phyloP scores from a whole-genome alignment of 2,888 invertebrate genomes.

The Carcina quercana region DNA sequence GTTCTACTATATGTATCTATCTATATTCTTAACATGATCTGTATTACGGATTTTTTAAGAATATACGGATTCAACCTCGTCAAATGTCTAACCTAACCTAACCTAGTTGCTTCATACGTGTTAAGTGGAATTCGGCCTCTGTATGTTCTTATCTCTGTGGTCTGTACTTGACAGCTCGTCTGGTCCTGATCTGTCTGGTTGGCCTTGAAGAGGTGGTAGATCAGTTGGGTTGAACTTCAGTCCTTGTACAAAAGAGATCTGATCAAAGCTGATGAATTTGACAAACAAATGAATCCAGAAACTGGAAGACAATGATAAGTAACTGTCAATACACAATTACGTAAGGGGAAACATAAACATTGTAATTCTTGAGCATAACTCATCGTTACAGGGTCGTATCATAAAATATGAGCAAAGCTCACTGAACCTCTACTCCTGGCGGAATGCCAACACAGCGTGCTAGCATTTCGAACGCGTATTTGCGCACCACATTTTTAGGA shows the following conservation, averaged over 20 bases:
- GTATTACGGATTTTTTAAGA: too few relatives aligned
- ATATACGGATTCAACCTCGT: too few relatives aligned
- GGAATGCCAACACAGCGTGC: slow-evolving; percentile 17
- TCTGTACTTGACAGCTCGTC: background rate
- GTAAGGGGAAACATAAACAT: slow-evolving; percentile 20
- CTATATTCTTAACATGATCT: too few relatives aligned
- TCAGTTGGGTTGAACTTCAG: background rate
- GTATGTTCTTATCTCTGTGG: background rate
- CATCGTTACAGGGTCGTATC: slow-evolving; percentile 21
- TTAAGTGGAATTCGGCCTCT: too few relatives aligned
- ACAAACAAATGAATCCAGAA: background rate
- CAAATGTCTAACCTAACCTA: too few relatives aligned
- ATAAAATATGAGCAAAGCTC: slow-evolving; percentile 25
- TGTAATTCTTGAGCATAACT: slow-evolving; percentile 23
- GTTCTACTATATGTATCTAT: too few relatives aligned
- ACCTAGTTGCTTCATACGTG: too few relatives aligned
- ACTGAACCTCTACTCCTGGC: slow-evolving; percentile 22
- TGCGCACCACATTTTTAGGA: slow-evolving; percentile 4
- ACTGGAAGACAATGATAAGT: background rate
- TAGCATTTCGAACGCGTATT: slow-evolving; percentile 5
- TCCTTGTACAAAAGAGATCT: background rate
- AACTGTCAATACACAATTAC: slow-evolving; percentile 13
- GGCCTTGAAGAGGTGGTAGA: background rate
- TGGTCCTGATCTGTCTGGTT: background rate
- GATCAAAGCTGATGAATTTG: background rate